Evolutionary conservation across 2,113 vertebrate species (phyloP).

Genomic region (Serinus canaria): DNA sequence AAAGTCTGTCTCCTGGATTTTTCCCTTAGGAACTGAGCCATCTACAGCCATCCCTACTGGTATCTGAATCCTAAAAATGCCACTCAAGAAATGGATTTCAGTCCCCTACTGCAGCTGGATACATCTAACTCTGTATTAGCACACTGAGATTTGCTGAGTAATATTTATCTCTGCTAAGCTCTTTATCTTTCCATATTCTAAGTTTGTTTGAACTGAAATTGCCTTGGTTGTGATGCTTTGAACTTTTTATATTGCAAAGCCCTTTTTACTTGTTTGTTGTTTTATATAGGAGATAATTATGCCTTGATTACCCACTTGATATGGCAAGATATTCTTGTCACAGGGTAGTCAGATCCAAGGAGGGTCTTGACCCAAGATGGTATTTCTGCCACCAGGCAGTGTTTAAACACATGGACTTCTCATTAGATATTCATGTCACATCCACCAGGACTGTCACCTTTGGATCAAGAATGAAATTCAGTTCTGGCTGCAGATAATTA

Average conservation of each 20-base stretch:
- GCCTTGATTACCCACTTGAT: slow-evolving; percentile 13
- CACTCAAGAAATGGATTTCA: neutral
- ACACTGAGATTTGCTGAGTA: neutral
- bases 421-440: neutral
- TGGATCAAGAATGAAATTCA: neutral
- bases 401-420: slow-evolving; percentile 5
- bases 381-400: neutral
- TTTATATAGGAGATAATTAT: slow-evolving; percentile 24
- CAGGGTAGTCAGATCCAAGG: neutral
- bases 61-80: neutral
- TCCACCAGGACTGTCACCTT: neutral
- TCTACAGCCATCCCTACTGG: neutral
- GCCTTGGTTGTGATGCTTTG: neutral
- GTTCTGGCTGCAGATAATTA: slow-evolving; percentile 50
- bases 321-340: slow-evolving; percentile 26
- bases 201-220: neutral
- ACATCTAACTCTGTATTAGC: neutral
- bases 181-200: neutral
- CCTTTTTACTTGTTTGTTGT: neutral
- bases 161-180: neutral
- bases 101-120: neutral
- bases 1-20: neutral
- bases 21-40: neutral
- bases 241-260: neutral
- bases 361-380: neutral